These are phyloP conservation scores for Volucella zonaria DNA, from an alignment of 2,888 invertebrate species.

Conservation along the genomic window DNA sequence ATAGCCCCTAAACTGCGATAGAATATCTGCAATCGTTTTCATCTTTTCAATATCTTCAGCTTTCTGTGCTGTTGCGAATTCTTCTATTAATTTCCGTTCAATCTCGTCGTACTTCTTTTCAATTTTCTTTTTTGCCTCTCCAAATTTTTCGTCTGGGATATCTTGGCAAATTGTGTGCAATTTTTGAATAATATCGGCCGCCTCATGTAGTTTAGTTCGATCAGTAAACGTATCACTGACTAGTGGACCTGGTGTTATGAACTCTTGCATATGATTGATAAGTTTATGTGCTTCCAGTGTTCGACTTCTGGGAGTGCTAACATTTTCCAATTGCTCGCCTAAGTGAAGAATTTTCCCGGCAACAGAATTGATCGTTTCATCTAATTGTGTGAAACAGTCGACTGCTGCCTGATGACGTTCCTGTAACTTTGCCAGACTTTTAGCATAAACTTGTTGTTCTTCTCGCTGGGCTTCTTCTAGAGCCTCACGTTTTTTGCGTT, in stretches of 20 bases:
- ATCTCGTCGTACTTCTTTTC: constrained; percentile 95
- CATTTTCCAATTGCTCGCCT: constrained; percentile 98
- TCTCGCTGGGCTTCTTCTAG: constrained; percentile 92
- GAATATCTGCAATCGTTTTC: constrained; percentile 95
- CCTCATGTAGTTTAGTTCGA: constrained; percentile 90
- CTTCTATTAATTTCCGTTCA: constrained; percentile 94
- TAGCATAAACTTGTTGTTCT: constrained; percentile 92
- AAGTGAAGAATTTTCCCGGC: constrained; percentile 98
- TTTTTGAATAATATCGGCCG: constrained; percentile 98
- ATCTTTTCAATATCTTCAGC: constrained; percentile 93
- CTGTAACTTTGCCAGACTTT: constrained; percentile 91
- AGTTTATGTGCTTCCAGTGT: constrained; percentile 97
- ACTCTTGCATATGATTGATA: constrained; percentile 95
- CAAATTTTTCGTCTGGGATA: constrained; percentile 93
- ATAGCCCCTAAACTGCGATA: constrained; percentile 98
- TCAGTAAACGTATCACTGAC: constrained; percentile 94
- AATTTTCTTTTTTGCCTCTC: constrained; percentile 92
- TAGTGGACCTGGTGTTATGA: constrained; percentile 92
- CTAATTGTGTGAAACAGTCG: constrained; percentile 94
- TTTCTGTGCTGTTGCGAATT: constrained; percentile 95
- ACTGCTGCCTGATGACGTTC: constrained; percentile 94
- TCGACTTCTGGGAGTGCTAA: constrained; percentile 95
- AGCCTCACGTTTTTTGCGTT: constrained; percentile 92
- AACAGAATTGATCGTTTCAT: constrained; percentile 97
- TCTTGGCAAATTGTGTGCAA: constrained; percentile 97